Evolutionary conservation across 2,797 vertebrate genomes (phyloP), one percentile per base, ranked within the genome.

Genomic region (Parauchenoglanis ngamensis): DNA sequence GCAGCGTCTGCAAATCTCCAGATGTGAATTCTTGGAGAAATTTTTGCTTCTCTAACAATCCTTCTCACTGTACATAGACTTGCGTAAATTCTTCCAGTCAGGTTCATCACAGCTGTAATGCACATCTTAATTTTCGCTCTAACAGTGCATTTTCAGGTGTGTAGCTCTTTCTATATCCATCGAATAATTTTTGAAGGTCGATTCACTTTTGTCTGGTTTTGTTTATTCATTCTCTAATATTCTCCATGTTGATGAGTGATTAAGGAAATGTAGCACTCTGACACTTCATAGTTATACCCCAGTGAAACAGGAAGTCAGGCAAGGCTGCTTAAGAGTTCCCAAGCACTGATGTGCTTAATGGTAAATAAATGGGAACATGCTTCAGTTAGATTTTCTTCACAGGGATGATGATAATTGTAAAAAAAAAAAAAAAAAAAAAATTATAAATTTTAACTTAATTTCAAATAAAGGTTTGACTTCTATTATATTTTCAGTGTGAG

Each of bases 261-360:
- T 77, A 52, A 54, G 73, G 73, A 77, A 77, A 77, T 28, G 13
- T 54, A n/a, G n/a, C n/a, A n/a, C 75, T 77, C 49, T 54, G 49
- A 52, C 73, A 28, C 49, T 49, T 54, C 25, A 54, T 10, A 54
- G 17, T 54, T 76, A 76, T 76, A 77, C n/a, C n/a, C 25, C 75
- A 1, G n/a, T n/a, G 46, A 28, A 73, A 73, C 70, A 73, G 70
- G 70, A 73, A 73, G 40, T 23, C 70, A 12, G 40, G 40, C 8
- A 70, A 73, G 10, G 3, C 11, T 46, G 44, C 44, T 75, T 49
- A n/a, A 49, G 2, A 15, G 25, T 52, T n/a, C 23, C 40, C 28
- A 35, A 57, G 35, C 17, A 35, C 3, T 2, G 15, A 77, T 28
- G 49, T 19, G 25, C 54, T 52, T 31, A 56, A 78, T 35, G n/a